Conservation (phyloP, 2,113 vertebrate species). For the Acanthochromis polyacanthus region DNA sequence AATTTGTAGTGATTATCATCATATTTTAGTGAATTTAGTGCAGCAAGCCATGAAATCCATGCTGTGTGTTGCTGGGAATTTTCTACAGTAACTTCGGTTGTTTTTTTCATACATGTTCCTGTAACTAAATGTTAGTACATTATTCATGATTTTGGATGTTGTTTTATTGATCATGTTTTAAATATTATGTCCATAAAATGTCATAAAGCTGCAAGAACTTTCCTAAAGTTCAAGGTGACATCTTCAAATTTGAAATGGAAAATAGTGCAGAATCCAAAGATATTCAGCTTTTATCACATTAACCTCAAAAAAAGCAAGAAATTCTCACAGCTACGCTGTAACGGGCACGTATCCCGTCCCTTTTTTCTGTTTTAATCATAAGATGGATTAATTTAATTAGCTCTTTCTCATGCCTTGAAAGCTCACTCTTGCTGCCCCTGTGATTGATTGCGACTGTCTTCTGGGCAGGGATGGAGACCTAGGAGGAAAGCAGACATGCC, state of each 20-base stretch:
- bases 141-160: background rate
- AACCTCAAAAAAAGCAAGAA: background rate
- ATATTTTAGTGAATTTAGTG: background rate
- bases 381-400: constrained; percentile 47
- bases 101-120: background rate
- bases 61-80: no score
- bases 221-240: background rate
- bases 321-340: background rate
- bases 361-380: constrained; percentile 17
- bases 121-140: background rate
- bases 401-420: constrained; percentile 11
- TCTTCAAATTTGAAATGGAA: background rate
- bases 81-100: background rate
- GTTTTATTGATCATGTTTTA: background rate
- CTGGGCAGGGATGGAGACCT: background rate
- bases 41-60: no score
- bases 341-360: background rate
- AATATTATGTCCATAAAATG: background rate
- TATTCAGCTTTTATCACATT: background rate
- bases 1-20: background rate
- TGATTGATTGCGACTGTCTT: constrained; percentile 40
- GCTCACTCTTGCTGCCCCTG: constrained; percentile 8
- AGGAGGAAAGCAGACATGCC: background rate
- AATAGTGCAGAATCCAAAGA: background rate
- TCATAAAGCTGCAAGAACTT: background rate